Percentiles rank a stretch among this genome's conserved stretches.
Conservation (phyloP, 2,113 vertebrate species). For the Cyprinodon tularosa region DNA sequence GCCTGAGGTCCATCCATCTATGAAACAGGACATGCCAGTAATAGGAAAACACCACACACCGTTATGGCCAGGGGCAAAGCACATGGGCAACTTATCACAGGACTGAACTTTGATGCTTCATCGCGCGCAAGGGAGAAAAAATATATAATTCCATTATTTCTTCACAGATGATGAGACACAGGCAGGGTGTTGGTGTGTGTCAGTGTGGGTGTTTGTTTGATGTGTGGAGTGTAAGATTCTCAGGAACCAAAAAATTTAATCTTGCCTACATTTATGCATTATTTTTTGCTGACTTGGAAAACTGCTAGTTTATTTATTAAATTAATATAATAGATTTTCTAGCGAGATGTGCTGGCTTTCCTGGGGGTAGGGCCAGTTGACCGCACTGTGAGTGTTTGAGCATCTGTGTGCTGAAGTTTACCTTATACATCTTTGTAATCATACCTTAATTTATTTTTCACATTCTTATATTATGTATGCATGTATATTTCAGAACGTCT, state of each 20-base stretch:
- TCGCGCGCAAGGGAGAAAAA: conserved; percentile 73
- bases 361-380: conserved; percentile 54
- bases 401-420: conserved; percentile 50
- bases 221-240: conserved; percentile 43
- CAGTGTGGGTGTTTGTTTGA: conserved; percentile 41
- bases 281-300: conserved; percentile 66
- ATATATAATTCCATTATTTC: conserved; percentile 89
- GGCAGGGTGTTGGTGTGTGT: conserved; percentile 39
- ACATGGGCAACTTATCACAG: conserved; percentile 80
- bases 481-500: conserved; percentile 30
- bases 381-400: conserved; percentile 57
- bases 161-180: conserved; percentile 85
- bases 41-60: conserved; percentile 83
- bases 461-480: conserved; percentile 46
- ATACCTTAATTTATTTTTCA: conserved; percentile 48
- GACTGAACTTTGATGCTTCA: conserved; percentile 81
- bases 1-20: conserved; percentile 82
- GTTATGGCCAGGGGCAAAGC: conserved; percentile 81
- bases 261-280: conserved; percentile 22
- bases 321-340: conserved; percentile 64
- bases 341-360: conserved; percentile 52
- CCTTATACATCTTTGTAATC: conserved; percentile 49
- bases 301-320: conserved; percentile 71
- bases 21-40: conserved; percentile 84
- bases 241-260: conserved; percentile 46